Percentiles rank a stretch among this genome's conserved stretches.
phyloP scores from a whole-genome alignment of 1,140 invertebrate species.

The Stegodyphus dumicola region DNA sequence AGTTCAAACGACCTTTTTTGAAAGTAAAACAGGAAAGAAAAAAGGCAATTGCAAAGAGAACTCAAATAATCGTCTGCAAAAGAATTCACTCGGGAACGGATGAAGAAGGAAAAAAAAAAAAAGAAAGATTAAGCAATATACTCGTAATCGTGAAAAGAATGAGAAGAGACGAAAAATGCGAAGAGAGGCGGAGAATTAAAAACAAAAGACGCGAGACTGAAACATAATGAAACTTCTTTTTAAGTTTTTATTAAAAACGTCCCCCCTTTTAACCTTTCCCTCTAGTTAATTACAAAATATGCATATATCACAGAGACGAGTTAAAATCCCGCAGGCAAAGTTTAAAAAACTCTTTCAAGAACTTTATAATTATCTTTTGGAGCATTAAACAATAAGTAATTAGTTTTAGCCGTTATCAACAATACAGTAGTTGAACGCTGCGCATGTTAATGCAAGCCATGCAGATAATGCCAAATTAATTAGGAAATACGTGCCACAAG shows the following conservation, averaged over 20 bases:
- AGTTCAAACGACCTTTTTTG: background rate
- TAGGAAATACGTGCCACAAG: constrained; percentile 10
- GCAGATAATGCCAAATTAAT: constrained; percentile 59
- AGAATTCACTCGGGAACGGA: too few species aligned
- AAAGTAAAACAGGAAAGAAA: background rate
- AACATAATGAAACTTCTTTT: constrained; percentile 34
- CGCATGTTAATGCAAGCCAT: constrained; percentile 32
- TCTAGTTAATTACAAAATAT: constrained; percentile 58
- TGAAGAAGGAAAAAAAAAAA: background rate
- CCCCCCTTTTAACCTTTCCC: constrained; percentile 7
- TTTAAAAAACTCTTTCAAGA: constrained; percentile 24
- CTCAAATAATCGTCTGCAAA: background rate
- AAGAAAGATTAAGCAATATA: background rate
- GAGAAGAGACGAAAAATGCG: constrained; percentile 17
- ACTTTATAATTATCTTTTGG: constrained; percentile 58
- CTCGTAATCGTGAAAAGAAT: constrained; percentile 27
- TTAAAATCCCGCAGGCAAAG: constrained; percentile 36
- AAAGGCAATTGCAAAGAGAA: constrained; percentile 19
- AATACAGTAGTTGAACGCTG: constrained; percentile 14
- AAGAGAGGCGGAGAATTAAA: constrained; percentile 13
- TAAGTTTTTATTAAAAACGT: constrained; percentile 34
- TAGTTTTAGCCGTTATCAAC: constrained; percentile 59
- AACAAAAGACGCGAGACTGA: constrained; percentile 17
- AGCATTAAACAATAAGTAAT: constrained; percentile 58
- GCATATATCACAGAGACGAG: constrained; percentile 40